Conservation (phyloP, 2,888 invertebrate species). For the Euspilapteryx auroguttella region DNA sequence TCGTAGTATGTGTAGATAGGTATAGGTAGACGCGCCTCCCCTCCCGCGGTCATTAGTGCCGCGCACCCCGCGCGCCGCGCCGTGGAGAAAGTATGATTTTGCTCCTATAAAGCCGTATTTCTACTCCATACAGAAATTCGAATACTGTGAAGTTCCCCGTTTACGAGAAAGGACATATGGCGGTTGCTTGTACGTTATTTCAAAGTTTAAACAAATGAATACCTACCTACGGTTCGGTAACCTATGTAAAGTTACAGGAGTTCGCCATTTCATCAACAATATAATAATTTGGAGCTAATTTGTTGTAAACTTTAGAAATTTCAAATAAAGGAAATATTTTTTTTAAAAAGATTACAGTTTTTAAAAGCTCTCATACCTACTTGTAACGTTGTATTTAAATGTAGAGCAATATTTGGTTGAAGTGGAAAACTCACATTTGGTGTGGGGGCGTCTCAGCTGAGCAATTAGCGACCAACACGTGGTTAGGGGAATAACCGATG, state of each 20-base stretch:
- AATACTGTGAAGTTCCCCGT: slow-evolving; percentile 51
- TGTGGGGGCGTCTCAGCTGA: slow-evolving; percentile 48
- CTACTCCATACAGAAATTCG: slow-evolving; percentile 61
- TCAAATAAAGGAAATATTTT: no score
- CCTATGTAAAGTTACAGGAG: no score
- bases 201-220: slow-evolving; percentile 51
- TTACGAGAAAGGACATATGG: slow-evolving; percentile 48
- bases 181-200: slow-evolving; percentile 48
- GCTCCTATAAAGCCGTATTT: slow-evolving; percentile 62
- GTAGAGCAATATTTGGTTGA: slow-evolving; percentile 22
- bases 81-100: slow-evolving; percentile 60
- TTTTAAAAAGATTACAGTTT: no score
- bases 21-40: slow-evolving; percentile 37
- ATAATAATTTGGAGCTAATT: no score
- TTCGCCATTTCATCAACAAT: no score
- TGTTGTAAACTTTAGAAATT: no score
- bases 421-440: slow-evolving; percentile 41
- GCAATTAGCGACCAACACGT: slow-evolving; percentile 53
- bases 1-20: slow-evolving; percentile 28
- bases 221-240: no score
- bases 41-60: slow-evolving; percentile 61
- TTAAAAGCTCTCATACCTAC: no score
- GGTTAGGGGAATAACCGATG: slow-evolving; percentile 41
- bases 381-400: slow-evolving; percentile 10
- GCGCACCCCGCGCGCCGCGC: slow-evolving; percentile 34